phyloP scores from a whole-genome alignment of 1,140 invertebrate genomes.

The Lepidotrigona ventralis region DNA sequence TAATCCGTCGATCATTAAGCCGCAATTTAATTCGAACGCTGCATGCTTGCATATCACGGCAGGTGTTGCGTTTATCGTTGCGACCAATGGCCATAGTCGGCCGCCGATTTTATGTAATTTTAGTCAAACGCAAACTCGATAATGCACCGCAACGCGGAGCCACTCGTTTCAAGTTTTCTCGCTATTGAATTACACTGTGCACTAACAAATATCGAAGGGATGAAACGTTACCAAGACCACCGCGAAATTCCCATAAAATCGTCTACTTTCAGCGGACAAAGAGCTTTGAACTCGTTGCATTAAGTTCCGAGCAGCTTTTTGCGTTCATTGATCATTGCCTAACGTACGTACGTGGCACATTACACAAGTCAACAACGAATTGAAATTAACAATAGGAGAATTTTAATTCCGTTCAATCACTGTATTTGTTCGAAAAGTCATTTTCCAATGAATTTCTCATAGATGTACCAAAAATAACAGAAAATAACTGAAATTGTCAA shows the following conservation, averaged over 20 bases:
- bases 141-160: conserved; percentile 24
- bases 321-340: background rate
- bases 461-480: no score
- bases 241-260: background rate
- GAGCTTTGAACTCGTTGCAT: background rate
- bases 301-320: background rate
- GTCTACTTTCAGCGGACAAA: background rate
- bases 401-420: background rate
- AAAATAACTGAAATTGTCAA: no score
- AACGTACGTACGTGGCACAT: background rate
- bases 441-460: background rate
- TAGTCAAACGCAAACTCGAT: conserved; percentile 43
- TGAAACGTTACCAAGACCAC: background rate
- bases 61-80: conserved; percentile 40
- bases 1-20: conserved; percentile 34
- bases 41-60: conserved; percentile 33
- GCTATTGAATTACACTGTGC: conserved; percentile 16
- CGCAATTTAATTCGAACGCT: conserved; percentile 40
- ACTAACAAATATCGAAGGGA: background rate
- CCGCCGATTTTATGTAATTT: conserved; percentile 39
- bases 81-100: background rate
- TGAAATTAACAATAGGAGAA: background rate
- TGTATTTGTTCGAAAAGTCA: background rate
- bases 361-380: background rate
- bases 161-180: conserved; percentile 24